Base-by-base conservation (phyloP, 1,140 invertebrate species). In the Sarcophaga bullata region DNA sequence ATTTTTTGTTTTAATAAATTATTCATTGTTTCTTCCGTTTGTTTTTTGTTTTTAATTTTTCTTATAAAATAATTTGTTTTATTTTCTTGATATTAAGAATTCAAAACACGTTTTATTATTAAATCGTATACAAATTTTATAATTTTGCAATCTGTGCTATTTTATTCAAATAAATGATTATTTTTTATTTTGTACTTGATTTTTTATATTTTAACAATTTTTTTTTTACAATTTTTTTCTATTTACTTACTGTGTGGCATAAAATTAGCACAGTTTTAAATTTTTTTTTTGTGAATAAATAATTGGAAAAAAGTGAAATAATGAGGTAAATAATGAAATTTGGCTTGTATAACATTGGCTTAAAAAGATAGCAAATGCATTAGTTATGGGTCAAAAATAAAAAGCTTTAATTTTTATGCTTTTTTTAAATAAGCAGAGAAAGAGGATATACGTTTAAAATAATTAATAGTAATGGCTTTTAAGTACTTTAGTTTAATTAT, bases 21-120 rank as follows among this genome's bases (percentile, higher is more conserved):
- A 19, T 68, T 68, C 17, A 68, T 17, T 68, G 9, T 68, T 68
- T 68, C 62, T 68, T 68, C 62, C 62, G 62, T 68, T 68, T 68
- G 17, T 13, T 58, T 68, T 68, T 54, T 5, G 3, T 54, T 58
- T 58, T n/a, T n/a, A n/a, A n/a, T n/a, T n/a, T n/a, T n/a, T n/a
- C n/a, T n/a, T 15, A 11, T 58, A 58, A 58, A 58, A n/a, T n/a
- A n/a, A n/a, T 6, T 19, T 15, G n/a, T 68, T 17, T 68, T 7
- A 68, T 68, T 68, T 68, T 7, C 17, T 19, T 68, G 17, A 19
- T 68, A n/a, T 68, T 68, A 68, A 68, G 8, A 19, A 68, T 68
- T 68, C 62, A 15, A 68, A 68, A 68, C 62, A 68, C 62, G 62
- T 68, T 68, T 68, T 68, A 68, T 58, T 58, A 9, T 9, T 9